phyloP scores from a whole-genome alignment of 2,888 invertebrate genomes.

The Odontocolon sp. region DNA sequence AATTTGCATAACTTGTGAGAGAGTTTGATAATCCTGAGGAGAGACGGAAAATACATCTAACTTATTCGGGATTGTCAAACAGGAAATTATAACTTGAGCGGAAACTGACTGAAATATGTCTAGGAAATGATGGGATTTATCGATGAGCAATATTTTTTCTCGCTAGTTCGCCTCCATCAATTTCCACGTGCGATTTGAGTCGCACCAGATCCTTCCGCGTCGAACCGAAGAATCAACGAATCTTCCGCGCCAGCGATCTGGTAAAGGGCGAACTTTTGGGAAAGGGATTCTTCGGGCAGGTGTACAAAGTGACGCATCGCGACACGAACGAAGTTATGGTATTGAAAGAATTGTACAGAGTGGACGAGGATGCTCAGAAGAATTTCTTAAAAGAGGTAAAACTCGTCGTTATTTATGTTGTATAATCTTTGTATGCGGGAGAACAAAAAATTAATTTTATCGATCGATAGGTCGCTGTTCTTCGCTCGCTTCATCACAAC shows the following conservation, averaged over 20 bases:
- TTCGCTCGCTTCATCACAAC: constrained; percentile 93
- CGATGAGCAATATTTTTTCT: constrained; percentile 33
- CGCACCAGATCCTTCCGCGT: constrained; percentile 94
- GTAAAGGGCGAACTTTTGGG: constrained; percentile 94
- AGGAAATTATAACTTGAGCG: neutral
- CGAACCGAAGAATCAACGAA: constrained; percentile 87
- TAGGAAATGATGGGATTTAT: neutral
- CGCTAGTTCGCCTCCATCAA: constrained; percentile 77
- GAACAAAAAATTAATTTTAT: neutral
- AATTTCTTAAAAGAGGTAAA: constrained; percentile 95
- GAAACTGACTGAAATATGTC: too few relatives aligned
- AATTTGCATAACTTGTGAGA: neutral
- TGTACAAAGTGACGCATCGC: constrained; percentile 94
- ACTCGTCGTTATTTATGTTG: neutral
- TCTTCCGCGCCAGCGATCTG: constrained; percentile 95
- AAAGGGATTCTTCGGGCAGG: constrained; percentile 97
- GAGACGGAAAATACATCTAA: constrained; percentile 59
- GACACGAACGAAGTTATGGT: constrained; percentile 97
- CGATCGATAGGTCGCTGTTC: constrained; percentile 89
- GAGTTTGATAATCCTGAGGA: constrained; percentile 72
- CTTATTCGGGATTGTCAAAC: neutral
- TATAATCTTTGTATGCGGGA: neutral
- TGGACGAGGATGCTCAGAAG: constrained; percentile 96
- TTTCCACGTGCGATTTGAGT: constrained; percentile 86
- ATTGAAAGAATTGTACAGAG: constrained; percentile 94